Evolutionary conservation across 2,888 invertebrate species (phyloP).

Genomic region (Hirtodrosophila trivittata): DNA sequence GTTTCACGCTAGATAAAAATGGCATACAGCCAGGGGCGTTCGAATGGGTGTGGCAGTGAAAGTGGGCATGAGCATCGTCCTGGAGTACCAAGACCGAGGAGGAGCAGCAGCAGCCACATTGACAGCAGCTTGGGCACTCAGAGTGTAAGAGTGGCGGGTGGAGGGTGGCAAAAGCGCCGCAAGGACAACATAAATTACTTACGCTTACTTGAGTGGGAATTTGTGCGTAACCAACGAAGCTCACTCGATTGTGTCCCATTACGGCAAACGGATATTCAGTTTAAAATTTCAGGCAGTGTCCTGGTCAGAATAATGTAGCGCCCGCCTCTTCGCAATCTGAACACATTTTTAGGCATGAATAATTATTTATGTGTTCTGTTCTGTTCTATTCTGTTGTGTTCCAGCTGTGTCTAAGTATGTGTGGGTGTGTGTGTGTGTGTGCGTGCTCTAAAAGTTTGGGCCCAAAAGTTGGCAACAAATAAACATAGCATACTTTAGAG

Average conservation of each 20-base stretch:
- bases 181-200: conserved; percentile 81
- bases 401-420: conserved; percentile 2
- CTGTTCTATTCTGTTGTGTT: conserved; percentile 1
- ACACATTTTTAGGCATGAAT: conserved; percentile 75
- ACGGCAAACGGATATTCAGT: conserved; percentile 76
- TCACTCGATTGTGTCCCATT: conserved; percentile 78
- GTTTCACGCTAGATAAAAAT: conserved; percentile 72
- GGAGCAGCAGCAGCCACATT: conserved; percentile 12
- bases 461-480: conserved; percentile 40
- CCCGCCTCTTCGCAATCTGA: conserved; percentile 11
- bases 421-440: background rate
- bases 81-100: background rate
- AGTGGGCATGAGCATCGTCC: background rate
- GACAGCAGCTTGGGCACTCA: conserved; percentile 27
- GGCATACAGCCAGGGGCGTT: conserved; percentile 11
- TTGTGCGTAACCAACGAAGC: conserved; percentile 80
- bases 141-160: conserved; percentile 9
- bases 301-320: conserved; percentile 48
- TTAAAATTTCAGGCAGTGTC: conserved; percentile 67
- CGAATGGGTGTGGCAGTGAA: background rate
- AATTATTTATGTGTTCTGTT: conserved; percentile 71
- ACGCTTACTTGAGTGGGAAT: conserved; percentile 81
- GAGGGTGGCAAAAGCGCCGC: conserved; percentile 59
- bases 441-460: conserved; percentile 24
- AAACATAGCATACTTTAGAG: conserved; percentile 51